phyloP scores from a whole-genome alignment of 2,113 vertebrate genomes.

The Crocuta crocuta region DNA sequence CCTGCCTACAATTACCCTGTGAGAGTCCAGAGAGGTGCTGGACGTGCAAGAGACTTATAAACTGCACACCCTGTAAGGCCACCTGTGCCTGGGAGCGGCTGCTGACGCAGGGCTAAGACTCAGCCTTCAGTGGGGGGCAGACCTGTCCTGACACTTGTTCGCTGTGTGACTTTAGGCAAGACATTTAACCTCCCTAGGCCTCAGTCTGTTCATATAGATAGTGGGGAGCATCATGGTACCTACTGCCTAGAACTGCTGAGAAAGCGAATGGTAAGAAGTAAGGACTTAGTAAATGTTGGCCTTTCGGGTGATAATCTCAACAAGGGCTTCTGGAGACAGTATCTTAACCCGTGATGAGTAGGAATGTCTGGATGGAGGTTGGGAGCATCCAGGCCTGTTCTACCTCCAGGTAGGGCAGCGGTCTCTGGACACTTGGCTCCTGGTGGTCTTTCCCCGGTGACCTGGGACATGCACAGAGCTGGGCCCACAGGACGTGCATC shows the following conservation, averaged over 20 bases:
- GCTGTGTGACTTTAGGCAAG: neutral
- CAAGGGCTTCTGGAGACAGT: neutral
- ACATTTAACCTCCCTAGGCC: neutral
- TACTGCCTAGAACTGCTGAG: neutral
- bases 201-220: neutral
- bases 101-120: neutral
- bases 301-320: neutral
- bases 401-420: neutral
- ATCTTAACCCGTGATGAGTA: neutral
- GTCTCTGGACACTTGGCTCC: neutral
- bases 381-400: neutral
- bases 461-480: neutral
- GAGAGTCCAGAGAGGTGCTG: neutral
- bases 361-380: fast-evolving
- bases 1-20: neutral
- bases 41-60: neutral
- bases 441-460: neutral
- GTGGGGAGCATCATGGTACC: neutral
- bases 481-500: neutral
- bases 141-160: neutral
- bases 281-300: neutral
- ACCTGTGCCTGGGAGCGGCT: fast-evolving
- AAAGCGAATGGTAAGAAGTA: neutral
- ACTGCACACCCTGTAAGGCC: too few species aligned
- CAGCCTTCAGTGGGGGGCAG: neutral